Base-by-base conservation (phyloP, 2,888 invertebrate genomes). In the Macrophya annulata region DNA sequence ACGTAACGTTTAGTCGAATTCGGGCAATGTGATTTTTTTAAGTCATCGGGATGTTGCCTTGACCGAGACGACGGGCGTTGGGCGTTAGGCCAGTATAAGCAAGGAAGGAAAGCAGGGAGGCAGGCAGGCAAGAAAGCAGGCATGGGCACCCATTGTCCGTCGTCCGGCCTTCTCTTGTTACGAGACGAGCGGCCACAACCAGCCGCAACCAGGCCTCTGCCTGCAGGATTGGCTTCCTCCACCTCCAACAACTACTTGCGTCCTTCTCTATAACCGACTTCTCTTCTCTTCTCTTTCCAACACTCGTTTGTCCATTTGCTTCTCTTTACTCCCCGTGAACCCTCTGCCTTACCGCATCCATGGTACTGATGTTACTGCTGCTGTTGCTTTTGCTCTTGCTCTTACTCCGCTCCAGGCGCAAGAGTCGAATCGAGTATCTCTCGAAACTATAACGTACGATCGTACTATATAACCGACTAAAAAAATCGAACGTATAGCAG, bases 111-210 rank as follows among this genome's bases (percentile, higher is more conserved):
- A 25, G 77, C 21, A 43, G 25, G 10, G 48, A 45, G 43, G 43
- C 45, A 48, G 37, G 15, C 48, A 77, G 43, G 91, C 45, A 48
- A n/a, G 15, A 31, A 77, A 17, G 91, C 91, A 91, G 91, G 88
- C 90, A 90, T 45, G 72, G 91, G 91, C 92, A 92, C 92, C 92
- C 92, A 92, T 92, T 92, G 92, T 92, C 92, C 92, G 90, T 48
- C 89, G 89, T 90, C 86, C 85, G 48, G 83, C 68, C 68, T 83
- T 83, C 83, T 83, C 83, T 83, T 83, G 68, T 83, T 83, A 83
- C 83, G 83, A 83, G 65, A 83, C 83, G 68, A 83, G 31, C 83
- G 68, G 81, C 81, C 59, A 37, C 83, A 37, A 45, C 68, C 77
- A 55, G 51, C 51, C 77, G 77, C 77, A 77, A 77, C 51, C 71